A percentile compares a stretch with the other conserved stretches of the same genome.
phyloP scores from a whole-genome alignment of 2,888 invertebrate genomes.

The Strigamia maritima region DNA sequence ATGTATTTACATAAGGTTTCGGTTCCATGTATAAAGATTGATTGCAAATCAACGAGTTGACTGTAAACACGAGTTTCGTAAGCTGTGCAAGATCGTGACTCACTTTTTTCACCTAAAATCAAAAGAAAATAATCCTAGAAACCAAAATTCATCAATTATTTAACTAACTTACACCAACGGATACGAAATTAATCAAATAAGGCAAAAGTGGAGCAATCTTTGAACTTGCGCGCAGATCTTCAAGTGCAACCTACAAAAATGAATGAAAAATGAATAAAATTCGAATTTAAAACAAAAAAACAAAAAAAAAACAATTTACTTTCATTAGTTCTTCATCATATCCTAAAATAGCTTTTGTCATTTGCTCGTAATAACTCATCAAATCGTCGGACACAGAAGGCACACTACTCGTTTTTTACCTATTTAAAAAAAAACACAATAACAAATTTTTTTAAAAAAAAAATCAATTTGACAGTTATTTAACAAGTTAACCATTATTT shows the following conservation, averaged over 20 bases:
- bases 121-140: no score
- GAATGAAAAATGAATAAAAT: neutral
- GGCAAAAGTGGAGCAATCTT: constrained; percentile 51
- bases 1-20: constrained; percentile 50
- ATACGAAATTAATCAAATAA: constrained; percentile 51
- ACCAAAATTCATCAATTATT: no score
- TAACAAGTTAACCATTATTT: constrained; percentile 36
- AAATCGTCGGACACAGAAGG: constrained; percentile 46
- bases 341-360: constrained; percentile 51
- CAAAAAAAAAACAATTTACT: constrained; percentile 44
- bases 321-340: constrained; percentile 49
- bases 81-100: constrained; percentile 51
- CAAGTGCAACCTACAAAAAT: constrained; percentile 48
- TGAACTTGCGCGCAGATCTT: constrained; percentile 49
- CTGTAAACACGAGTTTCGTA: constrained; percentile 50
- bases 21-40: constrained; percentile 49
- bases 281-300: neutral
- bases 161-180: constrained; percentile 52
- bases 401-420: constrained; percentile 27
- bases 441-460: neutral
- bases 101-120: constrained; percentile 49
- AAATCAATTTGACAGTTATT: neutral
- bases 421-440: constrained; percentile 3
- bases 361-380: constrained; percentile 50
- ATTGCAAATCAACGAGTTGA: constrained; percentile 49